Percentiles rank a stretch among this genome's conserved stretches.
These are phyloP conservation scores for Ahaetulla prasina DNA, from an alignment of 2,113 vertebrate genomes.

Conservation along the genomic window DNA sequence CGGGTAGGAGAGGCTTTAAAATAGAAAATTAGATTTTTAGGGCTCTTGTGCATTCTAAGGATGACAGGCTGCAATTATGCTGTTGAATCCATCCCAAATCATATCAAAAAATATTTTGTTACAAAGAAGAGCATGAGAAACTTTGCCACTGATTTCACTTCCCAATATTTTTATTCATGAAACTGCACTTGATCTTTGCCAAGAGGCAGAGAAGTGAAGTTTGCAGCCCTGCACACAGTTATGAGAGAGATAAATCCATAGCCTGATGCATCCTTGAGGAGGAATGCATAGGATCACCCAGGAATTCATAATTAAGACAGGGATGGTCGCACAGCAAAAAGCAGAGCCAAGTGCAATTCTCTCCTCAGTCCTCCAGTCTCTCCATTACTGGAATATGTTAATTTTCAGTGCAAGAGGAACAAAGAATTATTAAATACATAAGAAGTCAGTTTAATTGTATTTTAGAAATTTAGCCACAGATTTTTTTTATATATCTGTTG, in stretches of 20 bases:
- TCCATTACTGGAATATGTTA: not conserved
- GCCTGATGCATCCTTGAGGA: not conserved
- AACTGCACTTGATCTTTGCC: not conserved
- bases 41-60: not conserved
- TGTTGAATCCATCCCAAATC: not conserved
- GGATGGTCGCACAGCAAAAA: not conserved
- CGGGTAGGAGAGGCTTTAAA: slow-evolving; percentile 10
- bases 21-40: slow-evolving; percentile 5
- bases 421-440: not conserved
- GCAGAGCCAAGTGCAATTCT: not conserved
- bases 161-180: not conserved
- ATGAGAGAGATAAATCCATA: not conserved
- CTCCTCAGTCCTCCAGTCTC: not conserved
- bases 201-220: not conserved
- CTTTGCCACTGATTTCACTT: not conserved
- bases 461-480: not conserved
- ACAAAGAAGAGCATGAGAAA: rapidly evolving
- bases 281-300: not conserved
- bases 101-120: not conserved
- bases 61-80: not conserved
- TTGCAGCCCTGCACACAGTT: not conserved
- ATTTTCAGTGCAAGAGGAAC: not conserved
- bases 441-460: not conserved
- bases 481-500: not conserved
- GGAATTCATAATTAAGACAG: not conserved